Evolutionary conservation across 2,888 invertebrate species (phyloP).

Genomic region (Tenthredo mesomela): DNA sequence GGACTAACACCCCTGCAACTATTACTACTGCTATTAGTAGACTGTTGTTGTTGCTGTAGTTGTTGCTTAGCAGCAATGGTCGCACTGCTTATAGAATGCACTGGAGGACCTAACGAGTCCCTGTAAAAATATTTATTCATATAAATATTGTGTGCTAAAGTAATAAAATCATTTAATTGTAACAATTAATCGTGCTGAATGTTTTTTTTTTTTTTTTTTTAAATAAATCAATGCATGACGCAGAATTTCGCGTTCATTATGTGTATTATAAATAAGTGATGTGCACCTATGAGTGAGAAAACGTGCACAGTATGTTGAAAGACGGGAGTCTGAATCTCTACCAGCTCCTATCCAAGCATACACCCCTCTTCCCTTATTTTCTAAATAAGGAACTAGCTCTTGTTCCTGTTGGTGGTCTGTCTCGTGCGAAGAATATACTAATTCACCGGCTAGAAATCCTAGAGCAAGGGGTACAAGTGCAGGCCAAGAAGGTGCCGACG

Average conservation of each 20-base stretch:
- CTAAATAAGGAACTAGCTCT: conserved; percentile 75
- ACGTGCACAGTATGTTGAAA: conserved; percentile 87
- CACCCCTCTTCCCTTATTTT: conserved; percentile 78
- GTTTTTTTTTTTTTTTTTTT: neutral
- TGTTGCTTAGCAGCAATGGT: conserved; percentile 58
- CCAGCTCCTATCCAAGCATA: conserved; percentile 98
- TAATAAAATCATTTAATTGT: neutral
- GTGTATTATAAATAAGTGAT: neutral
- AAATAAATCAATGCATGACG: neutral
- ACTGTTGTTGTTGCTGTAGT: conserved; percentile 56
- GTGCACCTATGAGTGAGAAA: conserved; percentile 85
- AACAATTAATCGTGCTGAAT: neutral
- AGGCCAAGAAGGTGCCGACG: conserved; percentile 73
- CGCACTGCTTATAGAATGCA: conserved; percentile 55
- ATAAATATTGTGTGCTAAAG: neutral
- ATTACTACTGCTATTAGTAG: conserved; percentile 55
- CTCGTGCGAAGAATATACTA: conserved; percentile 69
- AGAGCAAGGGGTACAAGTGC: conserved; percentile 72
- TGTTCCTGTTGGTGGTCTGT: conserved; percentile 67
- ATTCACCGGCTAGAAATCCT: conserved; percentile 74
- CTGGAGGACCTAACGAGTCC: conserved; percentile 69
- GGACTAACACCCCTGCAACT: conserved; percentile 67
- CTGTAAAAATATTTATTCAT: conserved; percentile 59
- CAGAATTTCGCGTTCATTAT: neutral
- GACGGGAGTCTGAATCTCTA: conserved; percentile 90